Evolutionary conservation across 2,888 invertebrate species (phyloP), one percentile per base, ranked within the genome.

Genomic region (Dasypogon diadema): DNA sequence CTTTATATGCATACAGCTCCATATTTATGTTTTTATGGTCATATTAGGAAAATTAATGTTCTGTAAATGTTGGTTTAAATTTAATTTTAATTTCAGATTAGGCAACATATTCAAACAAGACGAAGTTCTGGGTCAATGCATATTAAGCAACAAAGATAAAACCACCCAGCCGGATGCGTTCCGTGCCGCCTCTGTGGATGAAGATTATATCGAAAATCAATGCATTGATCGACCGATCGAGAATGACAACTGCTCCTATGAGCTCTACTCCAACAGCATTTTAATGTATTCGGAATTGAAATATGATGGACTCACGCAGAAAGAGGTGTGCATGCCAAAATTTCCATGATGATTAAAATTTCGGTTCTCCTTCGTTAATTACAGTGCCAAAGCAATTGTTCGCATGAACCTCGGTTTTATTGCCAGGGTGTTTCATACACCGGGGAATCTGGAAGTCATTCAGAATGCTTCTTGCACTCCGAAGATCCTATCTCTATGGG

Each of bases 161-260:
- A 91, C 92, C 81, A 90, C 91, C 0, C 90, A 91, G 79, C 93
- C 94, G 0, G 92, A 92, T 82, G 91, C 93, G 2, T 96, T 93
- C 84, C 88, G 93, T 48, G 92, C 92, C 2, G 91, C 93, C 1
- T 90, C 90, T 81, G 91, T 90, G 81, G 90, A 92, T 80, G 92
- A 94, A 30, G 92, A 94, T 81, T 96, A 96, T 84, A 90, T 95
- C 80, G 94, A 95, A 84, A 94, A 93, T 85, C 92, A 94, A 82
- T 96, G 96, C 85, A 87, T 89, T 78, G 89, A 90, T 82, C 89
- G 91, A 81, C 88, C 83, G 51, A 80, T 82, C 16, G 84, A 85
- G 79, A 83, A 81, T 76, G 90, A 91, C 80, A 90, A 90, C 83
- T 93, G 93, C 84, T 91, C 93, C 0, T 93, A 92, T 81, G 93